Base-by-base conservation (phyloP, 1,140 invertebrate genomes). In the Lineus longissimus region DNA sequence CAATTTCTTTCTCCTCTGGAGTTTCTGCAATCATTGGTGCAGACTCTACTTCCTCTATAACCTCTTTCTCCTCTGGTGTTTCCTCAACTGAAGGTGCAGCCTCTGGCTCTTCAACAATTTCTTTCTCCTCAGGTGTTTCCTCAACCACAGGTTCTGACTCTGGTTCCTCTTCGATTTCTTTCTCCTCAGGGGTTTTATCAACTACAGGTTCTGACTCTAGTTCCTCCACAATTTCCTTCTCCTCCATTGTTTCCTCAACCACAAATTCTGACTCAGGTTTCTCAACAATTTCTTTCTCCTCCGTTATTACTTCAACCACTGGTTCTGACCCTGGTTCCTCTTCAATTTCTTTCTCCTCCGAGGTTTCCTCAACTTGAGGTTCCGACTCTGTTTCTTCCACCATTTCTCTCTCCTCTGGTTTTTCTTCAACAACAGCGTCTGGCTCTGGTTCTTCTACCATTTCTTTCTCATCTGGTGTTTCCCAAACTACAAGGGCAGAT, bases 71-170 rank as follows among this genome's bases (percentile, higher is more conserved):
- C 15, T 36, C 33, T 36, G 15, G 33, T 7, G 33, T 15, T 15
- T 36, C 33, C 15, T 36, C 33, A 7, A 15, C 33, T 7, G 6
- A 4, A 36, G 33, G 33, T 36, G 33, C 33, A 36, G 33, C 4
- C 15, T 73, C 62, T n/a, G 78, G 51, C 17, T 80, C 70, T 63
- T 82, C 81, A 67, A 77, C 75, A 62, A 81, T 77, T 31, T 40
- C 69, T 65, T 54, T 68, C 62, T 65, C 66, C 62, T 47, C 62
- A 31, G 45, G 55, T 65, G 9, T 82, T 70, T 84, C 82, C 59
- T 84, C 73, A 11, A 84, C 83, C 77, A 84, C 47, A 58, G 66
- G 51, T 59, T 66, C 41, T 55, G 68, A 64, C 29, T 67, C 64
- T 2, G 66, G 36, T 22, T 66, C n/a, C n/a, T n/a, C 65, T 66